These are phyloP conservation scores for Hoplostethus mediterraneus DNA, from an alignment of 2,797 vertebrate genomes.

Conservation along the genomic window DNA sequence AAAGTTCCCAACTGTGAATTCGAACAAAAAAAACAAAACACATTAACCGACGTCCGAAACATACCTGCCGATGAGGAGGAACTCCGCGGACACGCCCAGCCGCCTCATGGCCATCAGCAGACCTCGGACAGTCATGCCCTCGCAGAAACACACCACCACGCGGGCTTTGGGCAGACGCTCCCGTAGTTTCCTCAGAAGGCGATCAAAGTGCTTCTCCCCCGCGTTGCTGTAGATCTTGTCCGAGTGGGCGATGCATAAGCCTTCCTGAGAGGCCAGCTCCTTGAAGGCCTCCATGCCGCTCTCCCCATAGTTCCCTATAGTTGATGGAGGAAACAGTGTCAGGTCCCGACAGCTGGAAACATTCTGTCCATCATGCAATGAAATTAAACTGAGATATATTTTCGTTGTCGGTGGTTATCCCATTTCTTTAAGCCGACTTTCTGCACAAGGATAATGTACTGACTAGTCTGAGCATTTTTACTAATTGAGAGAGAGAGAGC, in stretches of 20 bases:
- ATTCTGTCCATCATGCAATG: background rate
- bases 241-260: slow-evolving; percentile 97
- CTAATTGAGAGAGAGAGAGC: background rate
- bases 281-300: slow-evolving; percentile 99
- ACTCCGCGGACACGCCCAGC: slow-evolving; percentile 92
- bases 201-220: slow-evolving; percentile 95
- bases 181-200: slow-evolving; percentile 93
- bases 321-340: slow-evolving; percentile 33
- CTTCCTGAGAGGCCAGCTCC: slow-evolving; percentile 94
- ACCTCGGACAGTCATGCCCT: slow-evolving; percentile 97
- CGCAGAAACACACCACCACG: slow-evolving; percentile 98
- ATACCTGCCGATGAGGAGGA: slow-evolving; percentile 96
- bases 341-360: background rate
- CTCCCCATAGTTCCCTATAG: slow-evolving; percentile 96
- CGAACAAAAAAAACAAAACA: background rate
- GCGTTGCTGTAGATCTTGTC: slow-evolving; percentile 99
- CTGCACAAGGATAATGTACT: background rate
- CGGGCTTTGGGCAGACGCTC: slow-evolving; percentile 96
- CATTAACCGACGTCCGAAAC: background rate
- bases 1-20: slow-evolving; percentile 29
- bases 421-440: slow-evolving; percentile 6
- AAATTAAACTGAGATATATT: background rate
- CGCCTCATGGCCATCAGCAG: slow-evolving; percentile 97
- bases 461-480: background rate
- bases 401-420: slow-evolving; percentile 1